Conservation (phyloP, 1,140 invertebrate genomes). For the Aphaenogaster floridana region DNA sequence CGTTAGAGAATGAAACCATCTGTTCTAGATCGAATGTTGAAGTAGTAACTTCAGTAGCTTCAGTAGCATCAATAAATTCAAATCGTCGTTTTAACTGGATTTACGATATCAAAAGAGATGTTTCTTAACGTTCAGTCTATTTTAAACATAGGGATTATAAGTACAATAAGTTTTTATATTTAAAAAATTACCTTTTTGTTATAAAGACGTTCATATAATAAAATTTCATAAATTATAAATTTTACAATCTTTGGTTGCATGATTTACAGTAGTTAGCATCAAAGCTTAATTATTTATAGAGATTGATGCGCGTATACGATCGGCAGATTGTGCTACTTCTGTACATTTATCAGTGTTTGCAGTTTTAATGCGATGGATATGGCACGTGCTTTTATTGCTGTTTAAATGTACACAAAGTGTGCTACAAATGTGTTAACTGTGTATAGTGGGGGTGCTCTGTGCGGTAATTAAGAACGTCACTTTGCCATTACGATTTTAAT, state of each 20-base stretch:
- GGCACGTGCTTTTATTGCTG: constrained; percentile 19
- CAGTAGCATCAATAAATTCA: neutral
- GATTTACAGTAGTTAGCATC: neutral
- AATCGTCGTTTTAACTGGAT: neutral
- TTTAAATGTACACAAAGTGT: constrained; percentile 36
- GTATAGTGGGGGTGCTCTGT: neutral
- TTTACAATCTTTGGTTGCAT: neutral
- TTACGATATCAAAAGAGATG: neutral
- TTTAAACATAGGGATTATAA: neutral
- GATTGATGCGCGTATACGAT: neutral
- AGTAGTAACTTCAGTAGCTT: neutral
- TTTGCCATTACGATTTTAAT: constrained; percentile 19
- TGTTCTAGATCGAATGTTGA: constrained; percentile 12
- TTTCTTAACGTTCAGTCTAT: neutral
- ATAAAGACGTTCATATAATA: neutral
- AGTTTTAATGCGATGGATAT: neutral
- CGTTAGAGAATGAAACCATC: constrained; percentile 6
- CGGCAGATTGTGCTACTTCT: neutral
- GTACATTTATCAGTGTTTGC: constrained; percentile 21
- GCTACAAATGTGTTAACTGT: neutral
- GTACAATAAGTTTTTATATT: neutral
- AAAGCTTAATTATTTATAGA: neutral
- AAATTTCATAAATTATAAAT: neutral
- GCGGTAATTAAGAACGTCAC: constrained; percentile 16
- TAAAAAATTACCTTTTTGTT: neutral